These are phyloP conservation scores for Ceratoteleas bidentatus DNA, from an alignment of 1,140 invertebrate species.

Conservation along the genomic window DNA sequence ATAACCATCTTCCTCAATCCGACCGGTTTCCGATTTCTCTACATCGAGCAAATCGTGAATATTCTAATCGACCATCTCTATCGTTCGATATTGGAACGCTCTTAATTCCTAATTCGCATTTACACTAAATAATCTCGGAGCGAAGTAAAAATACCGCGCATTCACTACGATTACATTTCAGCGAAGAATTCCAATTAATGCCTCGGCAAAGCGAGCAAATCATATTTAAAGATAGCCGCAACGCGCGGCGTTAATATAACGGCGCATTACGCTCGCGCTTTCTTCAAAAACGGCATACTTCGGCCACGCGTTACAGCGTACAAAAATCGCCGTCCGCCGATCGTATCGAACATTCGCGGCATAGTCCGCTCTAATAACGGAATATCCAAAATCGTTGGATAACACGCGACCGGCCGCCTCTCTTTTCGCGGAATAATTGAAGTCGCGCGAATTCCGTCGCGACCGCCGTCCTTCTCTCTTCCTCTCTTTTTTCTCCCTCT, in stretches of 20 bases:
- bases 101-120: too few species aligned
- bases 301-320: conserved; percentile 9
- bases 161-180: neutral
- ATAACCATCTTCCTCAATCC: too few species aligned
- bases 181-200: neutral
- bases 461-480: neutral
- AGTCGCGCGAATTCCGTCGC: conserved; percentile 21
- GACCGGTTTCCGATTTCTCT: too few species aligned
- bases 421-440: conserved; percentile 17
- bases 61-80: too few species aligned
- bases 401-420: neutral
- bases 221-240: neutral
- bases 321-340: conserved; percentile 2
- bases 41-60: too few species aligned
- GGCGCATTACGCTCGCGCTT: neutral
- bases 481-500: neutral
- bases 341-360: conserved; percentile 5
- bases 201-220: neutral
- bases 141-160: neutral
- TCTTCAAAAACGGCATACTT: neutral
- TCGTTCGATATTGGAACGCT: too few species aligned
- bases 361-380: conserved; percentile 34
- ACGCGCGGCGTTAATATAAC: neutral
- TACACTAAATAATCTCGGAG: too few species aligned
- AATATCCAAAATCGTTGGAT: conserved; percentile 35